phyloP scores from a whole-genome alignment of 2,797 vertebrate genomes.

The Coreius guichenoti region DNA sequence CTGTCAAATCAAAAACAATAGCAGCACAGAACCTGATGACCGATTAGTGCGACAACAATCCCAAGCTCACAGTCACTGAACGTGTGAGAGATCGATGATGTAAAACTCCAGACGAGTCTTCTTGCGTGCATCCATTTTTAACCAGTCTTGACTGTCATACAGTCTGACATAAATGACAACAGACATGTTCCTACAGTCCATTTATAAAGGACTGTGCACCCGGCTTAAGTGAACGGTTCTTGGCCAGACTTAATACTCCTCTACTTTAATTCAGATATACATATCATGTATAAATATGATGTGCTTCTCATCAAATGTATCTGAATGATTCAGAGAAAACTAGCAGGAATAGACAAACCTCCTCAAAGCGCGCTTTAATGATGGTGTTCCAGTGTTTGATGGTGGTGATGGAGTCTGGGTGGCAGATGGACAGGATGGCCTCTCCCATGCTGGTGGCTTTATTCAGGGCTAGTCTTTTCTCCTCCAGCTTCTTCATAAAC shows the following conservation, averaged over 20 bases:
- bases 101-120: too few species aligned
- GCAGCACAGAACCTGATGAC: too few species aligned
- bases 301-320: background rate
- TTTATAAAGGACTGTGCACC: too few species aligned
- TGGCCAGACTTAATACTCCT: background rate
- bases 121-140: too few species aligned
- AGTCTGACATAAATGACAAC: too few species aligned
- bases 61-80: too few species aligned
- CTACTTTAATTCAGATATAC: background rate
- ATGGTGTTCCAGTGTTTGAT: slow-evolving; percentile 99
- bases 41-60: too few species aligned
- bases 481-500: slow-evolving; percentile 96
- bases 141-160: too few species aligned
- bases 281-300: background rate
- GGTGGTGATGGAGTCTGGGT: slow-evolving; percentile 97
- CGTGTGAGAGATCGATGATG: too few species aligned
- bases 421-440: slow-evolving; percentile 91
- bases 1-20: too few species aligned
- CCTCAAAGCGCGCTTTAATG: slow-evolving; percentile 97
- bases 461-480: slow-evolving; percentile 88
- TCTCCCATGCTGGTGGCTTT: slow-evolving; percentile 94
- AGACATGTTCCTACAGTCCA: too few species aligned
- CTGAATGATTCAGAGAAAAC: slow-evolving; percentile 8
- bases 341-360: slow-evolving; percentile 82
- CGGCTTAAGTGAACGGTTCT: background rate